Evolutionary conservation across 2,113 vertebrate species (phyloP).

Genomic region (Triplophysa dalaica): DNA sequence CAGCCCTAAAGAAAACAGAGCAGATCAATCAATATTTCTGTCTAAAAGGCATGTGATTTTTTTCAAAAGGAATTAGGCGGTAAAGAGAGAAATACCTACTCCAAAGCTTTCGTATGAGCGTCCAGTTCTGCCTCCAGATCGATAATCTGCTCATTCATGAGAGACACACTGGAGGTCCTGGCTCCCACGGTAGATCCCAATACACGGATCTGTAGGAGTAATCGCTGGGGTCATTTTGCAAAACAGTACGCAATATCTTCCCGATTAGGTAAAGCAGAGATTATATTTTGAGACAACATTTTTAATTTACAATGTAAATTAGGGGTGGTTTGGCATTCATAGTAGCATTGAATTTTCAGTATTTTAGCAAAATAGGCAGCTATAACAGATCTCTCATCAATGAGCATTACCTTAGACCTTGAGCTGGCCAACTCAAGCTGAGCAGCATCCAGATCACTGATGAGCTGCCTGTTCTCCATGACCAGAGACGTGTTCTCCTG

Average conservation of each 20-base stretch:
- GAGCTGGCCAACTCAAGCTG: slow-evolving; percentile 77
- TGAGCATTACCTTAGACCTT: slow-evolving; percentile 72
- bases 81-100: slow-evolving; percentile 68
- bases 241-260: too few relatives aligned
- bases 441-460: slow-evolving; percentile 75
- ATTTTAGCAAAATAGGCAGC: background rate
- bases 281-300: too few relatives aligned
- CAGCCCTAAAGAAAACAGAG: slow-evolving; percentile 69
- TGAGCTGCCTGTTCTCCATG: slow-evolving; percentile 79
- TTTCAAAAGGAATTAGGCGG: background rate
- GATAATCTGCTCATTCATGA: slow-evolving; percentile 81
- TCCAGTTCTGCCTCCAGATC: slow-evolving; percentile 84
- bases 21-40: background rate
- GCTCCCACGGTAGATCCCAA: slow-evolving; percentile 71
- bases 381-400: slow-evolving; percentile 24
- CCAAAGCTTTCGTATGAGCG: slow-evolving; percentile 80
- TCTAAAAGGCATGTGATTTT: background rate
- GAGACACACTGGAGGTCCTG: slow-evolving; percentile 68
- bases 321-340: too few relatives aligned
- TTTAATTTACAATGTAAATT: too few relatives aligned
- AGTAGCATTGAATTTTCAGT: slow-evolving; percentile 4
- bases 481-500: slow-evolving; percentile 82
- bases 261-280: too few relatives aligned
- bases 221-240: background rate
- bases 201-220: slow-evolving; percentile 70